phyloP scores from a whole-genome alignment of 1,140 invertebrate genomes.

The Belonocnema kinseyi region DNA sequence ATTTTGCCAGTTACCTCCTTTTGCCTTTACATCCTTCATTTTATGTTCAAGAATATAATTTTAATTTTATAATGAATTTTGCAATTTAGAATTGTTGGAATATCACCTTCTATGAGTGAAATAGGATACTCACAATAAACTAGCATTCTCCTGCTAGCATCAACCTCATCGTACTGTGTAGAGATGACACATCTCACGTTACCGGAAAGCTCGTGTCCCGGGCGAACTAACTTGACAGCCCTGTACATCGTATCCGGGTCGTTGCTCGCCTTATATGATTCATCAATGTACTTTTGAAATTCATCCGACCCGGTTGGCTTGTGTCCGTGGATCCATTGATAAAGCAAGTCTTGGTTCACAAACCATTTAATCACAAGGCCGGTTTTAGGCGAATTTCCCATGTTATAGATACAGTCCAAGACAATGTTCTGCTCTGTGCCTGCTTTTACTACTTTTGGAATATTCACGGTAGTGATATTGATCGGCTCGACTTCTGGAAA shows the following conservation, averaged over 20 bases:
- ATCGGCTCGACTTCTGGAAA: slow-evolving; percentile 58
- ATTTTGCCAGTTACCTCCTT: no score
- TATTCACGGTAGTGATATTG: slow-evolving; percentile 81
- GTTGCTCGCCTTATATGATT: slow-evolving; percentile 80
- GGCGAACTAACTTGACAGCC: slow-evolving; percentile 82
- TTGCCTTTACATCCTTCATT: no score
- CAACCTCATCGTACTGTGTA: slow-evolving; percentile 82
- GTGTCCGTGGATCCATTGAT: slow-evolving; percentile 85
- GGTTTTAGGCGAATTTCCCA: slow-evolving; percentile 72
- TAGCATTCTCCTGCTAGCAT: slow-evolving; percentile 81
- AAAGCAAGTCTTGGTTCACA: slow-evolving; percentile 82
- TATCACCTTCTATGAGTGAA: slow-evolving; percentile 16
- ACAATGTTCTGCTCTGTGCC: slow-evolving; percentile 81
- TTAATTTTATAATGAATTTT: background rate
- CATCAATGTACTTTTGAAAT: slow-evolving; percentile 79
- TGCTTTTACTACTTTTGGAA: slow-evolving; percentile 82
- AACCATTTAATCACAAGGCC: slow-evolving; percentile 88
- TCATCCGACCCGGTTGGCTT: slow-evolving; percentile 80
- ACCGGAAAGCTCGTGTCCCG: slow-evolving; percentile 84
- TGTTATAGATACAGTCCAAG: slow-evolving; percentile 86
- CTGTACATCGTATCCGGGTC: slow-evolving; percentile 81
- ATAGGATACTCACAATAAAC: slow-evolving; percentile 81
- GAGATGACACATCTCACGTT: slow-evolving; percentile 85
- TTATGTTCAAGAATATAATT: background rate
- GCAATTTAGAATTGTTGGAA: background rate